Base-by-base conservation (phyloP, 2,888 invertebrate genomes). In the Argyresthia albistria region DNA sequence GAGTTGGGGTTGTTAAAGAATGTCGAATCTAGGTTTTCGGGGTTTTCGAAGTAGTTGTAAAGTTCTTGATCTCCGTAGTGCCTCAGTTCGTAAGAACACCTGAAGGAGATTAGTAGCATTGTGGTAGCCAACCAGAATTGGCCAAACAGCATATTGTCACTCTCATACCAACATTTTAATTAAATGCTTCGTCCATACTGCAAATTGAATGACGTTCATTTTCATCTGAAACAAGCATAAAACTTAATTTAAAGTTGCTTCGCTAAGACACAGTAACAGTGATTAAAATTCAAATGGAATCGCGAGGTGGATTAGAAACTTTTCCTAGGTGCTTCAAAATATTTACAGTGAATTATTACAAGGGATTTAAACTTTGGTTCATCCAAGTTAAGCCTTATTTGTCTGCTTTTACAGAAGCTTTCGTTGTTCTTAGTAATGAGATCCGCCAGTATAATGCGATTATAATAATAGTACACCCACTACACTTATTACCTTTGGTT, bases 111-210 rank as follows among this genome's bases (percentile, higher is more conserved):
- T 58, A 80, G 67, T 57, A 84, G 71, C 61, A 75, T 67, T 59
- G 65, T 66, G 62, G 74, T 65, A 62, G 76, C 71, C 70, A 80
- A 72, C 84, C 82, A 82, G 66, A 65, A 63, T 62, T 66, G 68
- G 67, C 64, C 62, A 62, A 72, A 25, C 25, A 2, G 70, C 84
- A 86, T 86, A 71, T 60, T 80, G 56, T 65, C 52, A 66, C 55
- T 70, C 62, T 83, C 81, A 84, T 76, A 66, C 81, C 80, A 81
- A 70, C 55, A 37, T 37, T 14, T 48, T 56, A 46, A 56, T 60
- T 58, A 62, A 73, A 70, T 63, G 63, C 58, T 62, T 62, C 56
- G 60, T 70, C 78, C 80, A 79, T 80, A 60, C 60, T 70, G 67
- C 66, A 52, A 61, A 59, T 54, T 52, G 62, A 51, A 56, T 54